phyloP scores from a whole-genome alignment of 1,140 invertebrate species.

The Uloborus diversus region DNA sequence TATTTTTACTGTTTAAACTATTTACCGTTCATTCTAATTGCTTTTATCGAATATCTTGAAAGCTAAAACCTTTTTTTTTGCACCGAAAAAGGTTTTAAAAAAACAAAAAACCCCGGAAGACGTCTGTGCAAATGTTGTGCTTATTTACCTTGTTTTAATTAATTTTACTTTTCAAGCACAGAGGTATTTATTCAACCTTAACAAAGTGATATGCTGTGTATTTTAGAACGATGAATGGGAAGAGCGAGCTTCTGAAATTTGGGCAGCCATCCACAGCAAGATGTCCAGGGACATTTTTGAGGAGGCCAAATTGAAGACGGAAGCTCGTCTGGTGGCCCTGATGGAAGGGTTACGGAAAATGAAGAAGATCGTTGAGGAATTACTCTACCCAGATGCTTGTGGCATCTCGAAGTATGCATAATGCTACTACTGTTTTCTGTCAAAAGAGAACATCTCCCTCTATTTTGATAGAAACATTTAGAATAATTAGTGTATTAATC shows the following conservation, averaged over 20 bases:
- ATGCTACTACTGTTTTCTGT: background rate
- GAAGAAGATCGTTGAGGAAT: slow-evolving; percentile 9
- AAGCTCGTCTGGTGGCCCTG: slow-evolving; percentile 18
- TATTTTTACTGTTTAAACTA: no score
- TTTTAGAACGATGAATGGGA: slow-evolving; percentile 40
- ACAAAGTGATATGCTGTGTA: no score
- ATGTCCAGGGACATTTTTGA: slow-evolving; percentile 44
- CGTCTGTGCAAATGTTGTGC: no score
- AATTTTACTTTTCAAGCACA: no score
- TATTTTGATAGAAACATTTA: background rate
- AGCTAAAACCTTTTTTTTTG: no score
- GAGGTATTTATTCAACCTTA: no score
- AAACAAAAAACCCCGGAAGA: no score
- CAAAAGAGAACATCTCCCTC: background rate
- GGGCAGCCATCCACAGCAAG: slow-evolving; percentile 11
- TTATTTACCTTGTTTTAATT: no score
- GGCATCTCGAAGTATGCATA: slow-evolving; percentile 24
- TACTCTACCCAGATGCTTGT: slow-evolving; percentile 20
- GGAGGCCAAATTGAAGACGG: background rate
- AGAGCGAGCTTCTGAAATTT: background rate
- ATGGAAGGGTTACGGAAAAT: slow-evolving; percentile 10
- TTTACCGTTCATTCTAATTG: no score
- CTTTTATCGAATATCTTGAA: no score
- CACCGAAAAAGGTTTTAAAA: no score
- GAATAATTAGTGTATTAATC: background rate